Base-by-base conservation (phyloP, 2,888 invertebrate species). In the Phlogophora meticulosa region DNA sequence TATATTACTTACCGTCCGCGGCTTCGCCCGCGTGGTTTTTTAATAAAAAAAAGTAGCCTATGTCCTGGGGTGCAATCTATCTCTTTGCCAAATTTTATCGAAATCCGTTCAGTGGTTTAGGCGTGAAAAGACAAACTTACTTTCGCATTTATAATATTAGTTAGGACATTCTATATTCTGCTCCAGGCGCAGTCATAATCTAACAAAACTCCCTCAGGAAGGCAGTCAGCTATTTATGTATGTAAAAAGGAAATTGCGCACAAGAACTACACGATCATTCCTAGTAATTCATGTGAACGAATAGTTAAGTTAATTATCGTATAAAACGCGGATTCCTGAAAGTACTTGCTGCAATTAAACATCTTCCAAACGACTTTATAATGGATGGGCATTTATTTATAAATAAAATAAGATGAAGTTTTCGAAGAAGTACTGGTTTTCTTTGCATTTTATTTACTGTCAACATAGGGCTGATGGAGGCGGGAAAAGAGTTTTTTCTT, bases 281-380 rank as follows among this genome's bases (percentile, higher is more conserved):
- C 22, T 24, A 49, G 17, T 45, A 67, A 76, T 7, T 32, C 42
- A 48, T 49, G 22, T 49, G 55, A 52, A 56, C 17, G 17, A 40
- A 72, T 52, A 72, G 22, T 40, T 42, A 43, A 61, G 42, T 57
- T 62, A 72, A 63, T 57, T 57, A 72, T 45, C 36, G 32, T 66
- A 55, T 53, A 45, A 52, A 15, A 38, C 51, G 36, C 20, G 22
- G 9, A 58, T 78, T 65, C 67, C 36, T 45, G 43, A 55, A 58
- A 53, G 32, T 43, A 57, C 32, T n/a, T n/a, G n/a, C n/a, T 49
- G 65, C 52, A 72, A 80, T 76, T 45, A 76, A 24, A 36, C 20
- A n/a, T 46, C 34, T 22, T 40, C 15, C 7, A 69, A 52, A 71
- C 36, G 45, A 42, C 61, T 58, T 51, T 46, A 51, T 68, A 72